A percentile compares a stretch with the other conserved stretches of the same genome.
Conservation (phyloP, 2,113 vertebrate species). For the Casuarius casuarius region DNA sequence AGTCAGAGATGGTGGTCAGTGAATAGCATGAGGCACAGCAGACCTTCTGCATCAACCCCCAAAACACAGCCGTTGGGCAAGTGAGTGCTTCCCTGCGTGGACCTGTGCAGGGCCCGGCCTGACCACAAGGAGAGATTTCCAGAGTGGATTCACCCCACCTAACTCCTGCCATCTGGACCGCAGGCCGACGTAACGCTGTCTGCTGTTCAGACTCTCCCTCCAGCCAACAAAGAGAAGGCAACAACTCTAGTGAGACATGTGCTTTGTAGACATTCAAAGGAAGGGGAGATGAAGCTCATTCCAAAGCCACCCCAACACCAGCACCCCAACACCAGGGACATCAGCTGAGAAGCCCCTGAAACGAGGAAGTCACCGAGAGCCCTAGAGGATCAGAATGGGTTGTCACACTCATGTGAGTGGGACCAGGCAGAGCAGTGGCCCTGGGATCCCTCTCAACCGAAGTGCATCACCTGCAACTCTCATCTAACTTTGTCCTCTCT, state of each 20-base stretch:
- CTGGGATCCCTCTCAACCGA: not conserved
- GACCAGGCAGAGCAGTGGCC: not conserved
- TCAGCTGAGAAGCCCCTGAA: not conserved
- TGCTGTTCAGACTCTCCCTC: not conserved
- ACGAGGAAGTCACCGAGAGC: not conserved
- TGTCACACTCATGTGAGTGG: not conserved
- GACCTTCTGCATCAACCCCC: not conserved
- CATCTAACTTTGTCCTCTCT: not conserved
- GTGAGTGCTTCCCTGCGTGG: not conserved
- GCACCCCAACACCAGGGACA: rapidly evolving
- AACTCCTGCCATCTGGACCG: not conserved
- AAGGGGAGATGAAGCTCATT: not conserved
- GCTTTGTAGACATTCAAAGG: not conserved
- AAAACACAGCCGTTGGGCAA: rapidly evolving
- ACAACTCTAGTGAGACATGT: rapidly evolving
- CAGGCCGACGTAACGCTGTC: not conserved
- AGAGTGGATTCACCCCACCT: not conserved
- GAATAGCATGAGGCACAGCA: too few relatives aligned
- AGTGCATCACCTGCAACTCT: not conserved
- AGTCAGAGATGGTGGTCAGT: not conserved
- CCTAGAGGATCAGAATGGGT: not conserved
- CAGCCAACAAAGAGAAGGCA: too few relatives aligned
- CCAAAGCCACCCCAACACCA: not conserved
- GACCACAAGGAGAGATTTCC: not conserved
- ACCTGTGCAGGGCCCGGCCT: not conserved